Percentiles rank a stretch among this genome's conserved stretches.
phyloP scores from a whole-genome alignment of 2,797 vertebrate species.

The Pagetopsis macropterus region DNA sequence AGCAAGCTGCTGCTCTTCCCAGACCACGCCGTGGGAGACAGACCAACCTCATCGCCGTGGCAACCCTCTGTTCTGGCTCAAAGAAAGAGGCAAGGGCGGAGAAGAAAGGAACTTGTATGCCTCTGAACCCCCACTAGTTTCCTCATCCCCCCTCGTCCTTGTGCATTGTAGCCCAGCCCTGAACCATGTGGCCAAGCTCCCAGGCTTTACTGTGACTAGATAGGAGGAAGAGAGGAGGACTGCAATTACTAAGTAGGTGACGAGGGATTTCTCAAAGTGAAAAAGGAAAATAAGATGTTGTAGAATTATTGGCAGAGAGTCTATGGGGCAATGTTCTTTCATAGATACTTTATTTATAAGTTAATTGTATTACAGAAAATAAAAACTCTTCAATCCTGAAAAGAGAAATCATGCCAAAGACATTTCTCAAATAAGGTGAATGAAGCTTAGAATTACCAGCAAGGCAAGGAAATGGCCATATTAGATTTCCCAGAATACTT shows the following conservation, averaged over 20 bases:
- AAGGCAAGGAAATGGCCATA: slow-evolving; percentile 58
- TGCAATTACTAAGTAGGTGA: slow-evolving; percentile 59
- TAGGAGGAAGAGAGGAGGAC: slow-evolving; percentile 55
- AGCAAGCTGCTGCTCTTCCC: slow-evolving; percentile 86
- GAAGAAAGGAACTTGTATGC: slow-evolving; percentile 84
- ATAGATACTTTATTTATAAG: slow-evolving; percentile 23
- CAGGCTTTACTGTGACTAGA: slow-evolving; percentile 70
- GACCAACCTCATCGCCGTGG: slow-evolving; percentile 85
- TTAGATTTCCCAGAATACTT: slow-evolving; percentile 71
- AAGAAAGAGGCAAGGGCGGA: slow-evolving; percentile 76
- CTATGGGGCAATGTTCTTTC: slow-evolving; percentile 12
- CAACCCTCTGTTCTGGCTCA: slow-evolving; percentile 84
- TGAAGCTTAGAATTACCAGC: slow-evolving; percentile 60
- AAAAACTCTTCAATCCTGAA: slow-evolving; percentile 21
- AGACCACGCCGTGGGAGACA: slow-evolving; percentile 83
- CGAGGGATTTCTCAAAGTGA: slow-evolving; percentile 41
- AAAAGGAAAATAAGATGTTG: slow-evolving; percentile 7
- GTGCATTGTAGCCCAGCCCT: slow-evolving; percentile 73
- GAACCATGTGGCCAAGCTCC: slow-evolving; percentile 84
- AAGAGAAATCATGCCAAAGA: slow-evolving; percentile 20
- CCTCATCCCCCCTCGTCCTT: slow-evolving; percentile 67
- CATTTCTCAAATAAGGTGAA: slow-evolving; percentile 46
- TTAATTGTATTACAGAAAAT: slow-evolving; percentile 29
- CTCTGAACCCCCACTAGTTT: slow-evolving; percentile 71
- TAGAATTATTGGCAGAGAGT: slow-evolving; percentile 31